Percentiles rank a stretch among this genome's conserved stretches.
Conservation (phyloP, 1,140 invertebrate species). For the Hypothenemus hampei region DNA sequence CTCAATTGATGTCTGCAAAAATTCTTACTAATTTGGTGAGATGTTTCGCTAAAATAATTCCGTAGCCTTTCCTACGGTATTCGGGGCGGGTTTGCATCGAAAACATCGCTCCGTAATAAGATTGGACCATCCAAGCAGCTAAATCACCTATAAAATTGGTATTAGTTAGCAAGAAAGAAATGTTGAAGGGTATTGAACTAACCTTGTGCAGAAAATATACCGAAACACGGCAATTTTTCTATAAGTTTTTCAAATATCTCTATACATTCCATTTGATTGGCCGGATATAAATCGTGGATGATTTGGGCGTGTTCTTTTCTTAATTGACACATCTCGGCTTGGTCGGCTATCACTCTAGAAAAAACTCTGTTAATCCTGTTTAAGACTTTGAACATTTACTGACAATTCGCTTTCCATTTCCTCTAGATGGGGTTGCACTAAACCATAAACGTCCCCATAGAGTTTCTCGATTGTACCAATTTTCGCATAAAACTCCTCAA, state of each 20-base stretch:
- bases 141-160: conserved; percentile 51
- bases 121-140: conserved; percentile 82
- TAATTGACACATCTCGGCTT: conserved; percentile 62
- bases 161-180: not conserved
- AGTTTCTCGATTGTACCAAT: conserved; percentile 66
- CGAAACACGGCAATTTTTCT: conserved; percentile 66
- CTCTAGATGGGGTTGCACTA: conserved; percentile 3
- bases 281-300: conserved; percentile 78
- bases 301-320: conserved; percentile 69
- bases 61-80: conserved; percentile 72
- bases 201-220: conserved; percentile 58
- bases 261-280: conserved; percentile 77
- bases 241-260: conserved; percentile 76
- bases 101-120: conserved; percentile 84
- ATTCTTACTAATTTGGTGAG: conserved; percentile 57
- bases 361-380: conserved; percentile 4
- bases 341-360: conserved; percentile 55
- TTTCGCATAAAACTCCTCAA: conserved; percentile 60
- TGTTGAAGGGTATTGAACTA: not conserved
- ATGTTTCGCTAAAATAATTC: conserved; percentile 61
- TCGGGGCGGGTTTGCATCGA: conserved; percentile 84
- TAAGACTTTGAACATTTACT: no score
- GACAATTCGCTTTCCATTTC: conserved; percentile 3
- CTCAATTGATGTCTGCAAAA: no score
- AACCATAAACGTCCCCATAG: conserved; percentile 68